Conservation (phyloP, 2,113 vertebrate genomes). For the Leucopternis melanops region DNA sequence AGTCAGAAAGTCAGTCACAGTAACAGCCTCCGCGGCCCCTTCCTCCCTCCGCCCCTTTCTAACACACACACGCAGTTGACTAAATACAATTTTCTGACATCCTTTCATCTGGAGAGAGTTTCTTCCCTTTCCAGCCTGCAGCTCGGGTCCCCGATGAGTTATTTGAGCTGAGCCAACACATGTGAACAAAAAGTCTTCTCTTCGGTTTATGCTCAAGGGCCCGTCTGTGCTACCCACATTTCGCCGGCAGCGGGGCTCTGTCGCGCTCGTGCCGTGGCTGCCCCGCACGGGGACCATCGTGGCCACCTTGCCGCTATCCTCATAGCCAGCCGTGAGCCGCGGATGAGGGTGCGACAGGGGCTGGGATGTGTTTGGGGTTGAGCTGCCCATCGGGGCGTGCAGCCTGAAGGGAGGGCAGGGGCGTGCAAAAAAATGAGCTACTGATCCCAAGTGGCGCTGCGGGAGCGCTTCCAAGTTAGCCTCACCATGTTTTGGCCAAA, state of each 20-base stretch:
- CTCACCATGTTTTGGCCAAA: not conserved
- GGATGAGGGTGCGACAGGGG: not conserved
- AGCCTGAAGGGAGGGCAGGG: not conserved
- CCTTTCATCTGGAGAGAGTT: constrained; percentile 65
- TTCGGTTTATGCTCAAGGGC: not conserved
- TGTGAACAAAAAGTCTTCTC: constrained; percentile 64
- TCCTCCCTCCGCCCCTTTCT: constrained; percentile 64
- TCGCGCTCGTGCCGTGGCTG: not conserved
- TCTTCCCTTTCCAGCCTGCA: constrained; percentile 57
- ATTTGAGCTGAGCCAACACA: constrained; percentile 53
- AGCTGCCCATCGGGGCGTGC: not conserved
- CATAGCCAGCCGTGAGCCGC: not conserved
- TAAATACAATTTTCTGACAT: constrained; percentile 66
- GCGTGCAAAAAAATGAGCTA: accelerated
- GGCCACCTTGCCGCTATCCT: not conserved
- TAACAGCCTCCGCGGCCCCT: constrained; percentile 48
- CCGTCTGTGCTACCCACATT: not conserved
- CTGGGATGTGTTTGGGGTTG: not conserved
- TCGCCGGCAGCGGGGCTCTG: not conserved
- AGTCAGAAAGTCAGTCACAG: constrained; percentile 78
- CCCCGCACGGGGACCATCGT: accelerated
- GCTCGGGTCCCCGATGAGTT: constrained; percentile 47
- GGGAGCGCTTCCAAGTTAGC: not conserved
- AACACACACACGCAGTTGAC: constrained; percentile 46
- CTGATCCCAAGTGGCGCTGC: accelerated